Evolutionary conservation across 2,113 vertebrate species (phyloP).

Genomic region (Cyprichromis sp.): DNA sequence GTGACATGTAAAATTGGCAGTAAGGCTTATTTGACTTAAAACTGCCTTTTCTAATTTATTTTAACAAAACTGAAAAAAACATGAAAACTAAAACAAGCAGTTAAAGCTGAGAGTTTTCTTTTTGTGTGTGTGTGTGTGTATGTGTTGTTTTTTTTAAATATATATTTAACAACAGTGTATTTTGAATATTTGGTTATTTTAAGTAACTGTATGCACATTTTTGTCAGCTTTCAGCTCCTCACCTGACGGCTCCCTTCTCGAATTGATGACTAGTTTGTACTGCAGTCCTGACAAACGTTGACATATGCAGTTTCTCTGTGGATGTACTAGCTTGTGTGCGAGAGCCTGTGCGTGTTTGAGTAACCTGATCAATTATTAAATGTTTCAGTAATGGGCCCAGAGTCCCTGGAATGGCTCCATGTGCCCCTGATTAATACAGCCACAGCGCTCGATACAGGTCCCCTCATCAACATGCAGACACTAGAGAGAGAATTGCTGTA

Average conservation of each 20-base stretch:
- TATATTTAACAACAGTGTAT: not conserved
- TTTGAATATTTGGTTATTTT: not conserved
- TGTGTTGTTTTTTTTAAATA: too few relatives aligned
- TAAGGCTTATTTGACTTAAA: not conserved
- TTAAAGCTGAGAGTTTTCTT: not conserved
- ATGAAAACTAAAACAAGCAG: not conserved
- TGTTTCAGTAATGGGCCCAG: conserved; percentile 39
- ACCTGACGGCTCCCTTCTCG: not conserved
- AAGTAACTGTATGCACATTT: not conserved
- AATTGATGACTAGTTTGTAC: not conserved
- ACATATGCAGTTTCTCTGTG: not conserved
- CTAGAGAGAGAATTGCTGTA: not conserved
- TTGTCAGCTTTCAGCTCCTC: not conserved
- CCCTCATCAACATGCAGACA: conserved; percentile 1
- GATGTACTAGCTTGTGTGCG: not conserved
- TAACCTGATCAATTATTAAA: conserved; percentile 55
- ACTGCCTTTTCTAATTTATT: not conserved
- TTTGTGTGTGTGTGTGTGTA: not conserved
- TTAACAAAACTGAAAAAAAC: not conserved
- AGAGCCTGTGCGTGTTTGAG: not conserved
- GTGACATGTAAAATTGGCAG: not conserved
- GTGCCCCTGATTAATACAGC: conserved; percentile 45
- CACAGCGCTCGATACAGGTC: not conserved
- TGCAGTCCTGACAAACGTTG: not conserved
- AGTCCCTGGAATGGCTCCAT: conserved; percentile 33